These are phyloP conservation scores for Myotis davidii DNA, from an alignment of 2,113 vertebrate species.

Conservation along the genomic window DNA sequence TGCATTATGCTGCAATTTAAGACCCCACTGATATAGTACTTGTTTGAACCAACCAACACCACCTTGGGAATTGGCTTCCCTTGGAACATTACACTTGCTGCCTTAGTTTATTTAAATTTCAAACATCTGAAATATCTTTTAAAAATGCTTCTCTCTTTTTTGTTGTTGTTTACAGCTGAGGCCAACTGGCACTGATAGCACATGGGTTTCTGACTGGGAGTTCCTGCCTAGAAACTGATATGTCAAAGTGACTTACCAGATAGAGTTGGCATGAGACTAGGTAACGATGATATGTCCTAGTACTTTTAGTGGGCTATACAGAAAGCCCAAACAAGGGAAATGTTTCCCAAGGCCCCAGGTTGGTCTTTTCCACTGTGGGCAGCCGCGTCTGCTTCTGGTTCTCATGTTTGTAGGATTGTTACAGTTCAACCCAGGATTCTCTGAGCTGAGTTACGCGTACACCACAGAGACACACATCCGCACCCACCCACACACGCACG, in stretches of 20 bases:
- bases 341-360: neutral
- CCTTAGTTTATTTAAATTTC: conserved; percentile 62
- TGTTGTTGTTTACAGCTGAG: conserved; percentile 53
- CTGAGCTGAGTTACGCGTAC: neutral
- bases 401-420: neutral
- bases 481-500: accelerated
- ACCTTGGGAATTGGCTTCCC: neutral
- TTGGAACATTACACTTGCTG: conserved; percentile 43
- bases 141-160: neutral
- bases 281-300: conserved; percentile 6
- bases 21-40: accelerated
- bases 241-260: conserved; percentile 78
- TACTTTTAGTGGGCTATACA: neutral
- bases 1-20: neutral
- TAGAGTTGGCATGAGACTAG: neutral
- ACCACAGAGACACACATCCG: neutral
- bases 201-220: neutral
- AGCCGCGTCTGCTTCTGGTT: neutral
- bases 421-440: neutral
- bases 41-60: neutral
- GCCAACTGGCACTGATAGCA: conserved; percentile 61
- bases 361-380: neutral
- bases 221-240: neutral
- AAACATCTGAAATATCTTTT: conserved; percentile 78
- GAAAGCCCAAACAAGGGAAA: neutral